Percentiles rank a stretch among this genome's conserved stretches.
Evolutionary conservation across 2,797 vertebrate species (phyloP).

Genomic region (Xenopus petersii): DNA sequence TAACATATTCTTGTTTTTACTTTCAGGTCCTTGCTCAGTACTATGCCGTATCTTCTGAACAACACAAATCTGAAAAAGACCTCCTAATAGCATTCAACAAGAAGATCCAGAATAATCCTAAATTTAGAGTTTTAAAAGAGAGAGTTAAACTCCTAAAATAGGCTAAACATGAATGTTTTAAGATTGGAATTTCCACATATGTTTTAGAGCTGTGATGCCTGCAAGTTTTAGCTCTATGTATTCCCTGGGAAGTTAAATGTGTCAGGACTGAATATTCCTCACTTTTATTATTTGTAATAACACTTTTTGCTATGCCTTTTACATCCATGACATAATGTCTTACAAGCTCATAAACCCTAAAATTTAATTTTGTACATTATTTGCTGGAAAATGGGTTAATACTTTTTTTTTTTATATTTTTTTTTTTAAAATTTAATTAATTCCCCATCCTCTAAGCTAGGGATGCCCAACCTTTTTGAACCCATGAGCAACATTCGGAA

Average conservation of each 20-base stretch:
- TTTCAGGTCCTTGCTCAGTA: conserved; percentile 86
- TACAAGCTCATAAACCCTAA: too few species aligned
- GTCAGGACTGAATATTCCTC: not conserved
- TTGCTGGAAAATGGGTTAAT: too few species aligned
- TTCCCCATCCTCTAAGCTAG: too few species aligned
- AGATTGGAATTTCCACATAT: not conserved
- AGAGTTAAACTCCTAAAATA: conserved; percentile 83
- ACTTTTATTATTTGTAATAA: not conserved
- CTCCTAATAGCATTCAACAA: conserved; percentile 81
- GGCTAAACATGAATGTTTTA: conserved; percentile 9
- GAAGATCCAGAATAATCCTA: conserved; percentile 86
- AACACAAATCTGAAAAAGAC: conserved; percentile 76
- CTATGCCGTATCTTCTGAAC: conserved; percentile 68
- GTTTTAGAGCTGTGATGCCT: conserved; percentile 6
- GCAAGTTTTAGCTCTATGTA: not conserved
- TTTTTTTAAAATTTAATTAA: too few species aligned
- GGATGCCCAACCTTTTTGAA: too few species aligned
- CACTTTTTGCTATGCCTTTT: too few species aligned
- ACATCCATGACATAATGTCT: too few species aligned
- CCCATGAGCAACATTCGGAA: too few species aligned
- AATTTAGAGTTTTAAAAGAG: conserved; percentile 85
- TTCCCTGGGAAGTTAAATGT: not conserved
- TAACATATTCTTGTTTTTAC: conserved; percentile 2
- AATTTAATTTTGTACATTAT: too few species aligned
- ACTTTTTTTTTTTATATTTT: too few species aligned